Base-by-base conservation (phyloP, 1,140 invertebrate genomes). In the Drosophila bipectinata region DNA sequence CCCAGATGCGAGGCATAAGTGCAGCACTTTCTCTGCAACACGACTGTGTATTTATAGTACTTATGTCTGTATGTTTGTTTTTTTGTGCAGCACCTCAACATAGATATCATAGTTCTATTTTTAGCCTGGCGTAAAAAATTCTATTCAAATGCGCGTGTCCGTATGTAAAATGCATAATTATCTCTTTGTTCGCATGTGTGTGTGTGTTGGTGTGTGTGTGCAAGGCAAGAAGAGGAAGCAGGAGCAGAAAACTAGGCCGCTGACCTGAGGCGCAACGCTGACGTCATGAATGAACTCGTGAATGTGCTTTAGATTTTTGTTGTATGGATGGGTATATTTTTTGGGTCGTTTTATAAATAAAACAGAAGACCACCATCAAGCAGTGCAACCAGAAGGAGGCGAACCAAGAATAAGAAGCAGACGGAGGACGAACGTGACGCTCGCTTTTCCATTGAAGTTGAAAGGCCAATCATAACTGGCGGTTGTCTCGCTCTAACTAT, bases 221-320 rank as follows among this genome's bases (percentile, higher is more conserved):
- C 28, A 12, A 49, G 51, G 57, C 45, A 56, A 58, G 15, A 5
- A 44, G 26, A 18, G 18, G 32, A 10, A 47, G 45, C 37, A 34
- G 47, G 12, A 63, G 64, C 51, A 47, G 58, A 79, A 87, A 91
- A 90, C 71, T 91, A 91, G 90, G 90, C 81, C 90, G 85, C 84
- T 91, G 90, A 91, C 90, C 90, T 90, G 81, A 77, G 68, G 71
- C 82, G 71, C 74, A 68, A 68, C 67, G 73, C 87, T 91, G 90
- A 91, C 90, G 90, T 90, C 88, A 90, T 91, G 73, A 89, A 80
- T 89, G 84, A 90, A 90, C 87, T 90, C 82, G 79, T 90, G 78
- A 77, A 84, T 81, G 74, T 69, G 72, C 34, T 75, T 57, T 72
- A 69, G 72, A 55, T 74, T n/a, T 14, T n/a, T 41, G 4, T 44